Percentiles rank a stretch among this genome's conserved stretches.
These are phyloP conservation scores for Lagorchestes hirsutus DNA, from an alignment of 2,797 vertebrate genomes.

Conservation along the genomic window DNA sequence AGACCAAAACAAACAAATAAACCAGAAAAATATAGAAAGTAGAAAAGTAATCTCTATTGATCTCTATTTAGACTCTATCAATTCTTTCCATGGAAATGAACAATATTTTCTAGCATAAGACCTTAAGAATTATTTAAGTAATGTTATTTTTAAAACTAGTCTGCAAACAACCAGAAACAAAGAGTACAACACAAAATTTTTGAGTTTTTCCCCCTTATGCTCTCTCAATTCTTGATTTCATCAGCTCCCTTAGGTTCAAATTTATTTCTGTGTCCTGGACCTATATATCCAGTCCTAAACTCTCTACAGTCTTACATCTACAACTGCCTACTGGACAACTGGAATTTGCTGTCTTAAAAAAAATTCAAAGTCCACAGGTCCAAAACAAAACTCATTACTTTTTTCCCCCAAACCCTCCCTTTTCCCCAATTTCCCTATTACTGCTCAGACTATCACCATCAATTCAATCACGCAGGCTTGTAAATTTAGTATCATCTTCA, in stretches of 20 bases:
- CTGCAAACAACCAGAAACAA: conserved; percentile 48
- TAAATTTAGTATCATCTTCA: not conserved
- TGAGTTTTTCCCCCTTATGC: not conserved
- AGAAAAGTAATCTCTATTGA: not conserved
- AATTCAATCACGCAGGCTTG: not conserved
- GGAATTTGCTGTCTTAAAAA: not conserved
- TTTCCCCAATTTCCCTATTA: not conserved
- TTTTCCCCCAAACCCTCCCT: not conserved
- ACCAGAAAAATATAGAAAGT: not conserved
- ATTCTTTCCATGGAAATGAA: no score
- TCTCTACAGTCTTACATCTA: not conserved
- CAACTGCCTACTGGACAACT: not conserved
- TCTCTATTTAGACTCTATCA: no score
- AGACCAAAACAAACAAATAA: not conserved
- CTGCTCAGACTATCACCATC: not conserved
- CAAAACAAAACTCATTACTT: not conserved
- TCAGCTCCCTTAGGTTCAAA: not conserved
- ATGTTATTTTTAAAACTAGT: not conserved
- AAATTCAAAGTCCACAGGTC: not conserved
- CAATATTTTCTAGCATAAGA: not conserved
- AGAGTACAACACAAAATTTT: not conserved
- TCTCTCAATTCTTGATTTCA: not conserved
- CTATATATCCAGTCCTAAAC: not conserved
- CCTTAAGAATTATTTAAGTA: not conserved
- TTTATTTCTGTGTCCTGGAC: not conserved